Conservation (phyloP, 92 coral and sea anemone species). For the Phenganax stokvisi region DNA sequence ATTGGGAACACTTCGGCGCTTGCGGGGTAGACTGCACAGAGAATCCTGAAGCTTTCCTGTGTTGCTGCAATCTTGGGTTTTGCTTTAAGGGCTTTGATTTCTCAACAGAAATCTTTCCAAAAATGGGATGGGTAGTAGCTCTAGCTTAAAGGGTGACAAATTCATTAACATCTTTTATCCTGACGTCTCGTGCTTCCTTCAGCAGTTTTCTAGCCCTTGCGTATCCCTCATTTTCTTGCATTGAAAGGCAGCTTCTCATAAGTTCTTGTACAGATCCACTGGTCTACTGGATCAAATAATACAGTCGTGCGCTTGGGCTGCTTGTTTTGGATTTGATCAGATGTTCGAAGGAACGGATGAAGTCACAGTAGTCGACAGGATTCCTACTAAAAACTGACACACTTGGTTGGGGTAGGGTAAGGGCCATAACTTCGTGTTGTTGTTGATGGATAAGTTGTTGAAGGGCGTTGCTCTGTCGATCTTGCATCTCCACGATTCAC, state of each 20-base stretch:
- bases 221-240: slow-evolving; percentile 12
- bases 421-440: slow-evolving; percentile 6
- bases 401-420: slow-evolving; percentile 7
- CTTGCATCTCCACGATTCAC: slow-evolving; percentile 37
- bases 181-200: slow-evolving; percentile 37
- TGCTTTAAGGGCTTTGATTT: background rate
- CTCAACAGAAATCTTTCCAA: slow-evolving; percentile 33
- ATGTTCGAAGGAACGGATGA: no score
- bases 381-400: background rate
- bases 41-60: background rate
- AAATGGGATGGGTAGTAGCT: slow-evolving; percentile 43
- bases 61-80: background rate
- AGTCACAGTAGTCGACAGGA: no score
- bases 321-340: no score
- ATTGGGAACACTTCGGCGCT: slow-evolving; percentile 38
- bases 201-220: slow-evolving; percentile 44
- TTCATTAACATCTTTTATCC: slow-evolving; percentile 26
- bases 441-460: slow-evolving; percentile 39
- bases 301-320: slow-evolving; percentile 23
- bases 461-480: slow-evolving; percentile 28
- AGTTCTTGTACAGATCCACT: slow-evolving; percentile 40
- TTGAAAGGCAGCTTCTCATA: slow-evolving; percentile 46
- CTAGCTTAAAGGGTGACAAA: slow-evolving; percentile 34
- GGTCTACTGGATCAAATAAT: slow-evolving; percentile 45
- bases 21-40: background rate